Conservation (phyloP, 92 coral and sea anemone genomes). For the Actinostola sp. region DNA sequence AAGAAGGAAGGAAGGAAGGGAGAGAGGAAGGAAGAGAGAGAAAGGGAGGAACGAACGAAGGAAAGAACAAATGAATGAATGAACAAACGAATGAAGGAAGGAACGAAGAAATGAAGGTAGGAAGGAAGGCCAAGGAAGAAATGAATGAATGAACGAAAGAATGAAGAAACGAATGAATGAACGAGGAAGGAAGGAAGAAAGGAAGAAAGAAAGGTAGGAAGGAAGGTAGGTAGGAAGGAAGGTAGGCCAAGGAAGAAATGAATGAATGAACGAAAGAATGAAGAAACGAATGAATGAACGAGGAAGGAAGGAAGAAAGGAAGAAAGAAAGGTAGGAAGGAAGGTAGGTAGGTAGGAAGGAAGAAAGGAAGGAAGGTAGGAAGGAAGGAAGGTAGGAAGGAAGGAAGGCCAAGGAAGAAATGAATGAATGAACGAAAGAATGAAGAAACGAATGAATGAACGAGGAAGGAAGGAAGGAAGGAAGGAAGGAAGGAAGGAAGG, state of each 20-base stretch:
- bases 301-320: not conserved
- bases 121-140: not conserved
- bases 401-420: not conserved
- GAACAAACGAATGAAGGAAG: not conserved
- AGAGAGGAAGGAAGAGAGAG: not conserved
- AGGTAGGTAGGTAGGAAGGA: not conserved
- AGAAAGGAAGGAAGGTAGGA: not conserved
- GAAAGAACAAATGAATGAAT: not conserved
- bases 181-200: not conserved
- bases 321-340: not conserved
- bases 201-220: not conserved
- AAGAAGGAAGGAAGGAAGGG: not conserved
- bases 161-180: not conserved
- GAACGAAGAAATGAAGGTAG: not conserved
- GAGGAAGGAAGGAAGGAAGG: no score
- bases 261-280: not conserved
- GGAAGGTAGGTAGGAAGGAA: not conserved
- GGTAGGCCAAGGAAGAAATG: not conserved
- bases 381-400: not conserved
- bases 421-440: not conserved
- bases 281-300: not conserved
- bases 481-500: not conserved
- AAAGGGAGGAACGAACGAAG: not conserved
- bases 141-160: not conserved
- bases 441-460: not conserved